Evolutionary conservation across 2,888 invertebrate genomes (phyloP), one percentile per base, ranked within the genome.

Genomic region (Siphlonurus alternatus): DNA sequence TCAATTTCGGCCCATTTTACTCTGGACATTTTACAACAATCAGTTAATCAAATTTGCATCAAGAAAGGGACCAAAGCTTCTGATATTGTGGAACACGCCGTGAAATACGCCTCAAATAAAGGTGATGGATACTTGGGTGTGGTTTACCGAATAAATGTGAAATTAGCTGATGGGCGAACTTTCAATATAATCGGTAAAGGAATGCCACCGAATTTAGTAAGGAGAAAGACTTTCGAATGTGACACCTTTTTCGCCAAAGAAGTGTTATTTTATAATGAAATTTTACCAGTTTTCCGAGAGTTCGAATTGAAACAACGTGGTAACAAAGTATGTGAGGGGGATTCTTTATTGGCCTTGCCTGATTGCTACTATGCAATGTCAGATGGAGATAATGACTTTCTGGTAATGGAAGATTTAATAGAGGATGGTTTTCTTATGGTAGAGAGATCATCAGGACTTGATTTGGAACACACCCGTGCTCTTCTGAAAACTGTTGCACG

Each of bases 351-450:
- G n/a, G 5, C 56, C 20, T 18, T 56, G 7, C 22, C 56, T 56
- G 56, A 22, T 5, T 56, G 56, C 20, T 56, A 56, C 56, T 56
- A 20, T 20, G 56, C 56, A 56, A 56, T 56, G n/a, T 5, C 19
- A 7, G 56, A 56, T 22, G 56, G 56, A 10, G 7, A 20, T 7
- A 56, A 56, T 22, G 56, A 56, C 56, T 56, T 56, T 56, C 22
- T 56, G 5, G 5, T 56, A 20, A 18, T 56, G n/a, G 56, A 56
- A 22, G 56, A 56, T 56, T 56, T 56, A 20, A 10, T 5, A 10
- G 56, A 65, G 0, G 62, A 25, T 15, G 70, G 69, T 0, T 70
- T 66, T 63, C 59, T 62, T 54, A 70, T 70, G 70, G 66, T 65
- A 1, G 62, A 68, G 25, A 65, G 67, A 24, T 19, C 53, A 1